phyloP scores from a whole-genome alignment of 2,113 vertebrate species.

The Tringa solitaria region DNA sequence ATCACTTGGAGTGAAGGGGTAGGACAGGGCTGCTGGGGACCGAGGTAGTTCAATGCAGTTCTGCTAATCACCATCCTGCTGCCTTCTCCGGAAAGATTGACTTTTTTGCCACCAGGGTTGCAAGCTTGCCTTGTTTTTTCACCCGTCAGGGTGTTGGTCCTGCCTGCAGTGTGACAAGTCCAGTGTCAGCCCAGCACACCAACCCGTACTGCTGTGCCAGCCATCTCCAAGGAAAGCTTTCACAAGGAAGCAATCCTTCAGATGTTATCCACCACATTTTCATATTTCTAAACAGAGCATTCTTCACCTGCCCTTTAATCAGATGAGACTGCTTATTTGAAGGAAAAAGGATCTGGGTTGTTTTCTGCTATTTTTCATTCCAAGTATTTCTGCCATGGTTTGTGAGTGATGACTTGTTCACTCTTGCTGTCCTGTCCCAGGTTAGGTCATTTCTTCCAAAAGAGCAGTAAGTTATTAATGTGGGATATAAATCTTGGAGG shows the following conservation, averaged over 20 bases:
- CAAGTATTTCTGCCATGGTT: neutral
- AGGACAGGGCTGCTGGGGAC: neutral
- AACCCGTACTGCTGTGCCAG: neutral
- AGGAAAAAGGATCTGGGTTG: neutral
- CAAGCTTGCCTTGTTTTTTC: neutral
- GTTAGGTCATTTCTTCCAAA: neutral
- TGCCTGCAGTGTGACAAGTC: neutral
- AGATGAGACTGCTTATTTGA: neutral
- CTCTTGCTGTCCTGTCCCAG: neutral
- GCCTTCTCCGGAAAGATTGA: neutral
- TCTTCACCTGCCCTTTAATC: neutral
- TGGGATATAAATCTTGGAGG: neutral
- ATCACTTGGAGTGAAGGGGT: neutral
- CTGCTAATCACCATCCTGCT: neutral
- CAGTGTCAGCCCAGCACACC: accelerated
- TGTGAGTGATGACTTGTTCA: neutral
- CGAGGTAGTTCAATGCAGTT: neutral
- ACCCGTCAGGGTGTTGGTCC: neutral
- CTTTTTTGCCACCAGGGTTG: neutral
- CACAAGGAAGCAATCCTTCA: neutral
- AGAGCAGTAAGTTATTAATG: neutral
- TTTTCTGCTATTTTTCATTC: neutral
- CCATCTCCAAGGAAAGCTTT: neutral
- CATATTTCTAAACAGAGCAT: neutral
- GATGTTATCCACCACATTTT: neutral